These are phyloP conservation scores for Malurus splendens DNA, from an alignment of 2,797 vertebrate species.

Conservation along the genomic window DNA sequence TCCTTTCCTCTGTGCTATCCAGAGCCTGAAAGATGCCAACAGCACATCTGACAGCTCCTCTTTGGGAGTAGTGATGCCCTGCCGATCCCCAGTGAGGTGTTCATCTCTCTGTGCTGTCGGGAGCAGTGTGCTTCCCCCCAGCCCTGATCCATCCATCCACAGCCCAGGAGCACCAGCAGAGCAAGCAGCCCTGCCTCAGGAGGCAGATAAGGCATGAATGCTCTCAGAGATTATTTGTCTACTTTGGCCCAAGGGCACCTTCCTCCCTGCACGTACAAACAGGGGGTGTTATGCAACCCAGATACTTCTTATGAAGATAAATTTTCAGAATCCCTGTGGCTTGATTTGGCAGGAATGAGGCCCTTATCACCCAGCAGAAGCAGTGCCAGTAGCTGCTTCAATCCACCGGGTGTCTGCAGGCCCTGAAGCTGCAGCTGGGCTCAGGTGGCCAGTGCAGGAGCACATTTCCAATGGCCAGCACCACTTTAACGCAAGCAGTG, in stretches of 20 bases:
- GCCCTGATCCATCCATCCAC: background rate
- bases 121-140: background rate
- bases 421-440: background rate
- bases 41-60: background rate
- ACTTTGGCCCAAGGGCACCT: constrained; percentile 24
- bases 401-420: background rate
- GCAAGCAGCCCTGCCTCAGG: background rate
- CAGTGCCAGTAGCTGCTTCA: background rate
- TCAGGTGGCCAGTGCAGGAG: background rate
- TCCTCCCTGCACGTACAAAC: constrained; percentile 25
- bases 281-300: background rate
- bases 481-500: background rate
- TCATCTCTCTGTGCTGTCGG: rapidly evolving
- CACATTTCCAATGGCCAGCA: background rate
- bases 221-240: background rate
- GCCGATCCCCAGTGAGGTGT: rapidly evolving
- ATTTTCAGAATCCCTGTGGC: background rate
- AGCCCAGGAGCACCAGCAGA: background rate
- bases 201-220: constrained; percentile 17
- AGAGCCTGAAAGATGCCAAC: background rate
- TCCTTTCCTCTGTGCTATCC: background rate
- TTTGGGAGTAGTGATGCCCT: background rate
- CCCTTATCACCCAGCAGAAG: background rate
- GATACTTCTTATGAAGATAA: constrained; percentile 9
- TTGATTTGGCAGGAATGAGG: background rate